These are phyloP conservation scores for Peromyscus polionotus DNA, from an alignment of 2,113 vertebrate species.

Conservation along the genomic window DNA sequence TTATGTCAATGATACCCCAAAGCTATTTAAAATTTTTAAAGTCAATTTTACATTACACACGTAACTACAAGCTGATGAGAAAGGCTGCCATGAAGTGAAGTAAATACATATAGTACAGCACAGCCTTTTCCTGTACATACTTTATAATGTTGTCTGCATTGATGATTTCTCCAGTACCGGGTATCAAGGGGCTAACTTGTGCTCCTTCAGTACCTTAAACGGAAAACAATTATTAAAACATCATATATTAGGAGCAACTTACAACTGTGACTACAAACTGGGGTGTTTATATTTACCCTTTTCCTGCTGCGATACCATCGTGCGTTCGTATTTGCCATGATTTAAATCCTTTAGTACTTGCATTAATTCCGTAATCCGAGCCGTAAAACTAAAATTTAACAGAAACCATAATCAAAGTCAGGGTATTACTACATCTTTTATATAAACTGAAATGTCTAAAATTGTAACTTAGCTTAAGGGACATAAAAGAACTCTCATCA, in stretches of 20 bases:
- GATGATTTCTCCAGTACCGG: constrained; percentile 94
- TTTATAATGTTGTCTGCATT: constrained; percentile 96
- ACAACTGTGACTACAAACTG: neutral
- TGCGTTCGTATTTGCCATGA: constrained; percentile 96
- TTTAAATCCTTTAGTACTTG: constrained; percentile 97
- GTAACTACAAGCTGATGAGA: constrained; percentile 14
- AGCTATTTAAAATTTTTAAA: neutral
- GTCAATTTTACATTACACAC: constrained; percentile 43
- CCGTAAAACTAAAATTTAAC: constrained; percentile 91
- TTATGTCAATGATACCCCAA: neutral
- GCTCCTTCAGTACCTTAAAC: constrained; percentile 86
- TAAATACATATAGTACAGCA: neutral
- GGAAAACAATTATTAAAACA: constrained; percentile 73
- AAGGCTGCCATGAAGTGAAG: neutral
- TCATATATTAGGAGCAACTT: neutral
- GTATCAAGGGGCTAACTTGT: constrained; percentile 89
- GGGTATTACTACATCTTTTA: constrained; percentile 3
- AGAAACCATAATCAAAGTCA: constrained; percentile 44
- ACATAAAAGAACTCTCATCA: constrained; percentile 39
- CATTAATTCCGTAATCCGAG: constrained; percentile 97
- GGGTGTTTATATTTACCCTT: constrained; percentile 87
- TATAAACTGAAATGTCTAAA: constrained; percentile 61
- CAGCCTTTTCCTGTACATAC: constrained; percentile 86
- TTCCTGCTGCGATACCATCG: constrained; percentile 94
- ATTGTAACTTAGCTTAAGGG: constrained; percentile 27